Evolutionary conservation across 2,797 vertebrate species (phyloP).

Genomic region (Clamator glandarius): DNA sequence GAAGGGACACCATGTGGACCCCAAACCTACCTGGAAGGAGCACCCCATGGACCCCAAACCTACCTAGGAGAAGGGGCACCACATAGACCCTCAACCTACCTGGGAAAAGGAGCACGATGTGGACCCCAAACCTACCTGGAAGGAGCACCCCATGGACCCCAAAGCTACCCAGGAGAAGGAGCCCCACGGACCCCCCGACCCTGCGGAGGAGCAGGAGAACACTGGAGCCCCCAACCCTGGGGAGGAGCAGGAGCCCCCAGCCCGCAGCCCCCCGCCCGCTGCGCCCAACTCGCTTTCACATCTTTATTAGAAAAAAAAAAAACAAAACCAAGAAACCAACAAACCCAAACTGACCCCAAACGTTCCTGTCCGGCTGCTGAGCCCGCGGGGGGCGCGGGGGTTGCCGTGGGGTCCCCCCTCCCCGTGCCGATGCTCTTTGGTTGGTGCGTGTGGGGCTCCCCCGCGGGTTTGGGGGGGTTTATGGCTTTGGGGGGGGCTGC

Average conservation of each 20-base stretch:
- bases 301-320: conserved; percentile 83
- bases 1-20: background rate
- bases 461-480: background rate
- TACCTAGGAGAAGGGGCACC: too few species aligned
- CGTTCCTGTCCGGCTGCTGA: conserved; percentile 14
- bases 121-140: too few species aligned
- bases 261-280: background rate
- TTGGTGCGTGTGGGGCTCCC: background rate
- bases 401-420: too few species aligned
- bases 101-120: too few species aligned
- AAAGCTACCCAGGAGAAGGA: background rate
- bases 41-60: background rate
- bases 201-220: too few species aligned
- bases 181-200: too few species aligned
- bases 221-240: background rate
- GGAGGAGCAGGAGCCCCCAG: background rate
- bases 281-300: background rate
- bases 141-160: too few species aligned
- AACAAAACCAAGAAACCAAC: too few species aligned
- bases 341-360: conserved; percentile 67
- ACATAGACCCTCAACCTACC: too few species aligned
- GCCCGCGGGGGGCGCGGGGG: too few species aligned
- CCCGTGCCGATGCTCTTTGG: conserved; percentile 26
- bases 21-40: background rate
- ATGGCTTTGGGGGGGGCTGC: conserved; percentile 21